A percentile compares a stretch with the other conserved stretches of the same genome.
Conservation (phyloP, 2,113 vertebrate genomes). For the Budorcas taxicolor region DNA sequence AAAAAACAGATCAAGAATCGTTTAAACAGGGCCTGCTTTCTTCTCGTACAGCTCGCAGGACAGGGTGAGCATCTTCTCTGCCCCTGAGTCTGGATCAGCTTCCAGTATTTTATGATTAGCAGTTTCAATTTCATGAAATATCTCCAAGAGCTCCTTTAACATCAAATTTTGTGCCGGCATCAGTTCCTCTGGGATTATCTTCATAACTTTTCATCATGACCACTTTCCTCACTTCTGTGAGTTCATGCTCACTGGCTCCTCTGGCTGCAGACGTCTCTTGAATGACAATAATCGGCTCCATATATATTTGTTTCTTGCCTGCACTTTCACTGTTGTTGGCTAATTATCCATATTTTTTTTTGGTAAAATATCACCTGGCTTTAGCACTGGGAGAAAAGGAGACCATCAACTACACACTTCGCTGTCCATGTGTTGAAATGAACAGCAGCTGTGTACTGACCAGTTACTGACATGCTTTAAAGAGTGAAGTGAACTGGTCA, state of each 20-base stretch:
- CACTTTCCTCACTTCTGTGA: background rate
- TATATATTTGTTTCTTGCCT: background rate
- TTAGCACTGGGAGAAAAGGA: background rate
- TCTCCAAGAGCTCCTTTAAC: background rate
- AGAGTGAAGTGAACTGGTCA: background rate
- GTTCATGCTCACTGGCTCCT: background rate
- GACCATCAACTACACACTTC: background rate
- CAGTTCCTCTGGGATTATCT: background rate
- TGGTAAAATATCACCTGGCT: background rate
- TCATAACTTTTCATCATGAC: background rate
- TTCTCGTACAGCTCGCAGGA: rapidly evolving
- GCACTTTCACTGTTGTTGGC: background rate
- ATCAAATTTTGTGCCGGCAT: background rate
- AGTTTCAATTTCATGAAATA: background rate
- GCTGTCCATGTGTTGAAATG: background rate
- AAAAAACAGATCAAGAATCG: background rate
- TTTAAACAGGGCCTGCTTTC: background rate
- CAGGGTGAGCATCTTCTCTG: background rate
- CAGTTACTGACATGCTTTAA: background rate
- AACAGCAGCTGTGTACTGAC: background rate
- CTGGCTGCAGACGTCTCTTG: background rate
- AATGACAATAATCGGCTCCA: background rate
- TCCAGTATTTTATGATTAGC: background rate
- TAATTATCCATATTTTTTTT: background rate
- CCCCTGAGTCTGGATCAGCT: background rate